phyloP scores from a whole-genome alignment of 1,140 invertebrate genomes.

The Drosophila sucinea region DNA sequence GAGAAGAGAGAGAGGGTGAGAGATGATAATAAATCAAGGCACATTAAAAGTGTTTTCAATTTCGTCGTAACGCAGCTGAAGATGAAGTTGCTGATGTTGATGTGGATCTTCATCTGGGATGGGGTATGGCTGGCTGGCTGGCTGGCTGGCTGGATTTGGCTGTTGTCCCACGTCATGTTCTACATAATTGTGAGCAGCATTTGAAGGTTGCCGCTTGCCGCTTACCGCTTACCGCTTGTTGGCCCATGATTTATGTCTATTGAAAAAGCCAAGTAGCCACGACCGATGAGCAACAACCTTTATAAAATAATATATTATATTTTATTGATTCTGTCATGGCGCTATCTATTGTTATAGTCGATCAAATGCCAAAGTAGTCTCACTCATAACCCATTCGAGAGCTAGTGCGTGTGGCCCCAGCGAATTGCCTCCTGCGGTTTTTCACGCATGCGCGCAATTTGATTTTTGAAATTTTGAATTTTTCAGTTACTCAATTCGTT shows the following conservation, averaged over 20 bases:
- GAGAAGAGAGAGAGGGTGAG: constrained; percentile 1
- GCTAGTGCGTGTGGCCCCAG: constrained; percentile 34
- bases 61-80: constrained; percentile 62
- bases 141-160: constrained; percentile 29
- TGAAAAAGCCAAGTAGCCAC: constrained; percentile 53
- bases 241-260: constrained; percentile 77
- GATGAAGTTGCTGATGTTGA: constrained; percentile 57
- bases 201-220: constrained; percentile 63
- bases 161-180: constrained; percentile 75
- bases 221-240: constrained; percentile 41
- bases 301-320: constrained; percentile 25
- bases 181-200: constrained; percentile 67
- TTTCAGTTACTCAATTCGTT: constrained; percentile 41
- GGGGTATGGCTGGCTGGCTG: too few species aligned
- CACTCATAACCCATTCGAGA: constrained; percentile 12
- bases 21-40: constrained; percentile 75
- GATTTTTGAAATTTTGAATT: constrained; percentile 36
- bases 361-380: constrained; percentile 26
- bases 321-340: constrained; percentile 18
- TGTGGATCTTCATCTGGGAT: constrained; percentile 25
- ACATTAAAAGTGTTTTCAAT: constrained; percentile 78
- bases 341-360: constrained; percentile 21
- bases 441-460: constrained; percentile 71
- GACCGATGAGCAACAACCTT: neutral
- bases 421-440: constrained; percentile 59